These are phyloP conservation scores for Cosmia trapezina DNA, from an alignment of 2,888 invertebrate species.

Conservation along the genomic window DNA sequence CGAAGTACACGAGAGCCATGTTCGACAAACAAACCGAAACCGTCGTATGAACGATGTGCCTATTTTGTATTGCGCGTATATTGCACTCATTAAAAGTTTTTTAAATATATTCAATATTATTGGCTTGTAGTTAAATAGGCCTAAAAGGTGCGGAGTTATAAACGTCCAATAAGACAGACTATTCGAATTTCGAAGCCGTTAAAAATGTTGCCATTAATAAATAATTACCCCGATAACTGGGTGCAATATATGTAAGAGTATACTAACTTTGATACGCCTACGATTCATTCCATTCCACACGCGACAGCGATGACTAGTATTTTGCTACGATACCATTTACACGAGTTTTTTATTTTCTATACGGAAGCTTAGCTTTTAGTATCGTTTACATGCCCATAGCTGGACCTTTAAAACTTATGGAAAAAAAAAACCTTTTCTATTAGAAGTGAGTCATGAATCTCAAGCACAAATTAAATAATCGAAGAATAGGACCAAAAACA, in stretches of 20 bases:
- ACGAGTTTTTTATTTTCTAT: conserved; percentile 76
- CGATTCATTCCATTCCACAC: conserved; percentile 83
- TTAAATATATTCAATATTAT: conserved; percentile 60
- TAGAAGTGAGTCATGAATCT: conserved; percentile 45
- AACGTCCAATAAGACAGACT: conserved; percentile 59
- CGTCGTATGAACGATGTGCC: conserved; percentile 84
- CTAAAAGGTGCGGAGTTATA: conserved; percentile 64
- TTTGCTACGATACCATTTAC: conserved; percentile 85
- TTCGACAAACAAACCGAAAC: conserved; percentile 87
- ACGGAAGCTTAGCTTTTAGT: conserved; percentile 81
- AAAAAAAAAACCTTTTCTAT: not conserved
- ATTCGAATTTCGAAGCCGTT: conserved; percentile 55
- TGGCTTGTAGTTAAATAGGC: conserved; percentile 63
- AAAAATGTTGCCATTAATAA: conserved; percentile 59
- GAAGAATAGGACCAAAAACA: conserved; percentile 41
- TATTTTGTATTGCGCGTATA: conserved; percentile 67
- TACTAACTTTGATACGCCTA: conserved; percentile 81
- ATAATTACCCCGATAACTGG: conserved; percentile 46
- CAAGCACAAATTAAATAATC: conserved; percentile 48
- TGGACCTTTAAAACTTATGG: not conserved
- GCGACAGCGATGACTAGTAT: conserved; percentile 78
- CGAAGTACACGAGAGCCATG: conserved; percentile 87
- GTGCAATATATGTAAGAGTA: conserved; percentile 70
- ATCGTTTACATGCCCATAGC: conserved; percentile 66
- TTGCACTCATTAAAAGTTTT: conserved; percentile 53